Evolutionary conservation across 2,888 invertebrate genomes (phyloP).

Genomic region (Xestia ashworthii): DNA sequence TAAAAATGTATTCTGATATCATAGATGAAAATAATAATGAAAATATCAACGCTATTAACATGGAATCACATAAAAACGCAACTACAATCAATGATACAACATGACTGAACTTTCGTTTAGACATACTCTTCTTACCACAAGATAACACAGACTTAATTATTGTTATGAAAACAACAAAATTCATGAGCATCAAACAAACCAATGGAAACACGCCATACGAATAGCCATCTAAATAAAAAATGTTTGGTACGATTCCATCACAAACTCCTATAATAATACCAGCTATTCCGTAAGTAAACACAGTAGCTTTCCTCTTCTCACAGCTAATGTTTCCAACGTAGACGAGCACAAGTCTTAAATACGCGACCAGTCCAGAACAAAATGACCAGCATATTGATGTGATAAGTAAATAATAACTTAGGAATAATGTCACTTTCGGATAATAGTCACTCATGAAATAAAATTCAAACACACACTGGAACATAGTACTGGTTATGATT

Average conservation of each 20-base stretch:
- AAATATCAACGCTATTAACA: constrained; percentile 25
- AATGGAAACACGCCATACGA: not conserved
- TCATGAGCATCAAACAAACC: constrained; percentile 4
- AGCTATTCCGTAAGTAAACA: constrained; percentile 24
- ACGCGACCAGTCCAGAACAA: constrained; percentile 46
- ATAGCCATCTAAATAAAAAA: not conserved
- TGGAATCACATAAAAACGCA: constrained; percentile 53
- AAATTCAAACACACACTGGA: not conserved
- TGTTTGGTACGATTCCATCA: constrained; percentile 13
- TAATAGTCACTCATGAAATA: not conserved
- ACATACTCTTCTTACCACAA: constrained; percentile 43
- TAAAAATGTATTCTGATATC: not conserved
- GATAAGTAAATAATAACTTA: constrained; percentile 31
- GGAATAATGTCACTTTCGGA: accelerated
- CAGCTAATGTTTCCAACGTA: constrained; percentile 45
- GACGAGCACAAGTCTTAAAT: constrained; percentile 56
- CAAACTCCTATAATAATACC: constrained; percentile 16
- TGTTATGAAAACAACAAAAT: constrained; percentile 45
- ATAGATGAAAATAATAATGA: accelerated
- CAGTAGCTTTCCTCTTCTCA: constrained; percentile 53
- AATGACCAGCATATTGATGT: constrained; percentile 54
- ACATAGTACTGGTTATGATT: constrained; percentile 33
- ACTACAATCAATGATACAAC: constrained; percentile 50
- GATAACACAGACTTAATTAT: constrained; percentile 49
- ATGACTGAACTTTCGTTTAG: constrained; percentile 42